Conservation (phyloP, 1,140 invertebrate species). For the Megalonaias nervosa region DNA sequence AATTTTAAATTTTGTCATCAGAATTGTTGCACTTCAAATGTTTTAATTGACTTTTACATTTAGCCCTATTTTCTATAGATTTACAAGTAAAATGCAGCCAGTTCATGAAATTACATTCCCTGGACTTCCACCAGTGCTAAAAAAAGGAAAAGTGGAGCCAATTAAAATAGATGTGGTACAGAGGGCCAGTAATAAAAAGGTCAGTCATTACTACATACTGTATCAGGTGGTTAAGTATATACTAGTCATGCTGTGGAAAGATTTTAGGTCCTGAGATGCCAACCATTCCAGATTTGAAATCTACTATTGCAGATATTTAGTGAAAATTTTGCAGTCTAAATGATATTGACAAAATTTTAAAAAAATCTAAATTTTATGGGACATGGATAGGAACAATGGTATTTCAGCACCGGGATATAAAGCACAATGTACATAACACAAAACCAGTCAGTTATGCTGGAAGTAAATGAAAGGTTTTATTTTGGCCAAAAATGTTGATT, state of each 20-base stretch:
- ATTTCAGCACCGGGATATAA: too few species aligned
- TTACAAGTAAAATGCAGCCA: slow-evolving; percentile 83
- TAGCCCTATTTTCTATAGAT: slow-evolving; percentile 68
- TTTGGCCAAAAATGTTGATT: too few species aligned
- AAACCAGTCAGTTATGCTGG: too few species aligned
- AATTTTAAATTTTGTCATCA: too few species aligned
- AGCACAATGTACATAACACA: too few species aligned
- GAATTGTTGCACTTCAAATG: too few species aligned
- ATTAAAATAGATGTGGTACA: slow-evolving; percentile 85
- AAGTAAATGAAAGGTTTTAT: too few species aligned
- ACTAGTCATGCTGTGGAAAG: background rate
- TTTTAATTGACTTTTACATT: too few species aligned
- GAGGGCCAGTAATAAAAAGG: slow-evolving; percentile 90
- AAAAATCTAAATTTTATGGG: background rate
- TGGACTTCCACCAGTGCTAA: slow-evolving; percentile 76
- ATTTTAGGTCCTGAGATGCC: background rate
- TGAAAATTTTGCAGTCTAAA: background rate
- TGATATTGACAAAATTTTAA: background rate
- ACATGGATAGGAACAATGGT: background rate
- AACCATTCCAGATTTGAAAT: background rate
- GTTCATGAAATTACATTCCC: slow-evolving; percentile 80
- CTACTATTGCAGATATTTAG: background rate
- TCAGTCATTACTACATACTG: slow-evolving; percentile 62
- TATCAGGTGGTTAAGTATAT: background rate
- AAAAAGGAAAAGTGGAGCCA: slow-evolving; percentile 83